Conservation (phyloP, 2,888 invertebrate genomes). For the Harpagoxenus sublaevis region DNA sequence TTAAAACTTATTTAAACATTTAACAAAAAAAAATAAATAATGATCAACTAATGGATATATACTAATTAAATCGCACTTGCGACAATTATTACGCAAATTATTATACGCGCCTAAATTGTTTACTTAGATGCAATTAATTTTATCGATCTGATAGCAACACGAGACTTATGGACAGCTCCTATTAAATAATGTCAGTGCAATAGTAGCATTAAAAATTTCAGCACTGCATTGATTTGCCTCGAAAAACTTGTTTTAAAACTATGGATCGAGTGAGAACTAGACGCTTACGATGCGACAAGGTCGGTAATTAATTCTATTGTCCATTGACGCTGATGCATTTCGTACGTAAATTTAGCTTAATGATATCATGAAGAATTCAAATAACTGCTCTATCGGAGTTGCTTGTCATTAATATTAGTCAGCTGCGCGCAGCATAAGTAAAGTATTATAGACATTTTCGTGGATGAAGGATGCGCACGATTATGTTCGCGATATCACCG, state of each 20-base stretch:
- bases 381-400: not conserved
- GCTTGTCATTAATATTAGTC: not conserved
- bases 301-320: constrained; percentile 27
- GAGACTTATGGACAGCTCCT: not conserved
- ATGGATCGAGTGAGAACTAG: not conserved
- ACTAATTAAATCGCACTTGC: not conserved
- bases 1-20: not conserved
- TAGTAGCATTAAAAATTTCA: constrained; percentile 26
- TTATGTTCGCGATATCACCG: constrained; percentile 38
- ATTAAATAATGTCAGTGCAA: constrained; percentile 22
- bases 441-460: constrained; percentile 5
- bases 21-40: not conserved
- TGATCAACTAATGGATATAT: not conserved
- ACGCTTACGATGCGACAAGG: not conserved
- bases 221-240: not conserved
- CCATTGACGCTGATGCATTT: not conserved
- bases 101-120: not conserved
- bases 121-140: not conserved
- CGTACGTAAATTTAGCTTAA: constrained; percentile 25
- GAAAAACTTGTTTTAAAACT: not conserved
- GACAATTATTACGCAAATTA: not conserved
- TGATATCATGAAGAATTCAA: not conserved
- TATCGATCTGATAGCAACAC: not conserved
- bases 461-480: constrained; percentile 22
- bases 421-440: not conserved